Evolutionary conservation across 2,113 vertebrate genomes (phyloP), one percentile per base, ranked within the genome.

Genomic region (Mungos mungo): DNA sequence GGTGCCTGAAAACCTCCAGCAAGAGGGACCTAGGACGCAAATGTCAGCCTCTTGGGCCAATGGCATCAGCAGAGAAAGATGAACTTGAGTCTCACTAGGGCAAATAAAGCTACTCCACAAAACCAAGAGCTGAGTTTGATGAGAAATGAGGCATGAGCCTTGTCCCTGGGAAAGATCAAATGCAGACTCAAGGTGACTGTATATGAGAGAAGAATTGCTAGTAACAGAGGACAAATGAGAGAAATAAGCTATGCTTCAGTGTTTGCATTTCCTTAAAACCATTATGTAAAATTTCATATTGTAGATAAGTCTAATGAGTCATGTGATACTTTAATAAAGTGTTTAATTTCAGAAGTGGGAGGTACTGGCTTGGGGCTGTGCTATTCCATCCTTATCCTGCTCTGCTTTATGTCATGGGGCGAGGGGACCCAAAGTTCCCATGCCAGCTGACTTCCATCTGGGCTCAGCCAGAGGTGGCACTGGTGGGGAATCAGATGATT

Each of bases 221-320:
- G 27, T 15, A 25, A 47, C 2, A 18, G 80, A 76, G 54, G 68
- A 31, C 0, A 10, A 10, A 23, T 2, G 7, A 93, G 71, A 57
- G 45, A 38, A n/a, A 52, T 3, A 23, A 77, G 23, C 82, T 87
- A 10, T 23, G 2, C 5, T 11, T 6, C 14, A 16, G 54, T 45
- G 92, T 74, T 31, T 65, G 35, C 33, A 18, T 95, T 93, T 90
- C 33, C 86, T 93, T 80, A 68, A 79, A 79, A 92, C 79, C 25
- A n/a, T 86, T 77, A 27, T 1, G 3, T 79, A n/a, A 66, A 69
- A 65, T 57, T 95, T 60, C 50, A 3, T 72, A 14, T 7, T 35
- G n/a, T 90, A 72, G 63, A 23, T 21, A 33, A 95, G 74, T 35
- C 19, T 72, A 2, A n/a, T 38, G 35, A 63, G n/a, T 76, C 29